phyloP scores from a whole-genome alignment of 2,888 invertebrate species.

The Phortica magna region DNA sequence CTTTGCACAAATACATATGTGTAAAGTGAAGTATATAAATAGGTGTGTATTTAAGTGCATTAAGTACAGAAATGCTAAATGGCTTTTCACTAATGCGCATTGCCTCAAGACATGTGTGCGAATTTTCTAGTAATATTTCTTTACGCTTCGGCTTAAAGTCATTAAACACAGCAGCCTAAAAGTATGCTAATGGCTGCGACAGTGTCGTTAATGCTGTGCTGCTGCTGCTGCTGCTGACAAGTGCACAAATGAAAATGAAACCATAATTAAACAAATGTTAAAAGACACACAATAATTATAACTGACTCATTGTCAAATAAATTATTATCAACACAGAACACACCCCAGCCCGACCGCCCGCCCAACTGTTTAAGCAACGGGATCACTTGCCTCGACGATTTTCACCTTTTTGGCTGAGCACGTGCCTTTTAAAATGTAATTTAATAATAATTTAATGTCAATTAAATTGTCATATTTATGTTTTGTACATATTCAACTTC shows the following conservation, averaged over 20 bases:
- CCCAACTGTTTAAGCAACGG: background rate
- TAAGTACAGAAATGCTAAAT: too few species aligned
- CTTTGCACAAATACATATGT: too few species aligned
- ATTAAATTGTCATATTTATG: conserved; percentile 51
- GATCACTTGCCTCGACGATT: conserved; percentile 16
- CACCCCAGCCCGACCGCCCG: background rate
- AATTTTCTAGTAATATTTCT: background rate
- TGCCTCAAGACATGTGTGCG: background rate
- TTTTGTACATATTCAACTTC: background rate
- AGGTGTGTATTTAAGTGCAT: too few species aligned
- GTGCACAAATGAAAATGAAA: background rate
- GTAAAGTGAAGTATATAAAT: too few species aligned
- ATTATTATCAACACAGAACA: conserved; percentile 34
- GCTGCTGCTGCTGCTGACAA: background rate
- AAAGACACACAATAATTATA: conserved; percentile 50
- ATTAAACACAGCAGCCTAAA: background rate
- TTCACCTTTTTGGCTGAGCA: conserved; percentile 19
- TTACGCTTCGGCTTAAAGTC: background rate
- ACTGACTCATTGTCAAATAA: conserved; percentile 29
- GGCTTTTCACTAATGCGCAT: background rate
- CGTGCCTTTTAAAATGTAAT: conserved; percentile 40
- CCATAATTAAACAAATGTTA: conserved; percentile 23
- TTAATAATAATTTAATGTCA: conserved; percentile 55
- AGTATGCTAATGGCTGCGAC: background rate
- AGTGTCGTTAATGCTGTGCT: background rate